Base-by-base conservation (phyloP, 2,888 invertebrate genomes). In the Julus scanicus region DNA sequence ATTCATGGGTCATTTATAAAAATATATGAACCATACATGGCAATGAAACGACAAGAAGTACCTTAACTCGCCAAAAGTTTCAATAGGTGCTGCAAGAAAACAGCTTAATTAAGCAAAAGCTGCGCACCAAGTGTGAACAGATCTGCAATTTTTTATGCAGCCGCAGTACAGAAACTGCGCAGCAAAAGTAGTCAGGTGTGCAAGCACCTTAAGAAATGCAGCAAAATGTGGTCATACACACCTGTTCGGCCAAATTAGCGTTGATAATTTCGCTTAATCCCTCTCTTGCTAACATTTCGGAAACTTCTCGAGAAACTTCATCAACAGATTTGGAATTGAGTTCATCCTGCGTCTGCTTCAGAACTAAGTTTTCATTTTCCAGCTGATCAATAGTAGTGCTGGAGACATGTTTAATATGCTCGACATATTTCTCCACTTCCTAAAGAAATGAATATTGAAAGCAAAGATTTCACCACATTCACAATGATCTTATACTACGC, bases 351-450 rank as follows among this genome's bases (percentile, higher is more conserved):
- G 89, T 89, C 80, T 89, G 89, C 40, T 89, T 89, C 29, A 91
- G 87, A 40, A 86, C 86, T 53, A 89, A 86, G 87, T 90, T 91
- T 88, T 90, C 90, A 84, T 89, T 89, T 86, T 91, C 90, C 29
- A 91, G 88, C 84, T 89, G 86, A 15, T 88, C 89, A 20, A 89
- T 91, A 86, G 91, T 91, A 89, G 92, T 91, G 88, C 92, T 92
- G 37, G 92, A 92, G 87, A 92, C 89, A 87, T 91, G 91, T 88
- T 92, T 90, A 87, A 92, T 91, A 89, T 92, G 91, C 49, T 92
- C 91, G 89, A 92, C 91, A 89, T 92, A 92, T 88, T 90, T 91
- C 90, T 92, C 92, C 91, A 92, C 92, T 90, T 92, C 92, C 92
- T 92, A 87, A 44, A 39, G n/a, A 20, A 84, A 86, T 86, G 0